Evolutionary conservation across 2,888 invertebrate genomes (phyloP).

Genomic region (Panopea generosa): DNA sequence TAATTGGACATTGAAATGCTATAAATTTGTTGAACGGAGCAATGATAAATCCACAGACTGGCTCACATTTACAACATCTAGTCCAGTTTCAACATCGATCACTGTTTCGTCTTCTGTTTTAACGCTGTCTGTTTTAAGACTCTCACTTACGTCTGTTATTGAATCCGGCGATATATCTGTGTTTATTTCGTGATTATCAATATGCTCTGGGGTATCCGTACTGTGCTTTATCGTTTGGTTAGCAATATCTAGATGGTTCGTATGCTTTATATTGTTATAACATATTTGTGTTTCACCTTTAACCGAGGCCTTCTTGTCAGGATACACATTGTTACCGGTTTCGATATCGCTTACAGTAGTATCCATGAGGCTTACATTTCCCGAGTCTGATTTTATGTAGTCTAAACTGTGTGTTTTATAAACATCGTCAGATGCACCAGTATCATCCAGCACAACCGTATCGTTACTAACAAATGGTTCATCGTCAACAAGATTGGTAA

Average conservation of each 20-base stretch:
- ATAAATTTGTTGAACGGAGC: slow-evolving; percentile 38
- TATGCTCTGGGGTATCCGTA: too few species aligned
- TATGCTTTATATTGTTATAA: too few species aligned
- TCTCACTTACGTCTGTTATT: slow-evolving; percentile 55
- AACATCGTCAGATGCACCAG: background rate
- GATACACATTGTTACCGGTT: background rate
- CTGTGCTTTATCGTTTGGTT: too few species aligned
- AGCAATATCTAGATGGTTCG: too few species aligned
- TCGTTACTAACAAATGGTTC: too few species aligned
- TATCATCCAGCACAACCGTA: background rate
- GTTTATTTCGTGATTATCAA: background rate
- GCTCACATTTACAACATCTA: slow-evolving; percentile 21
- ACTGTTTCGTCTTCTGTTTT: slow-evolving; percentile 43
- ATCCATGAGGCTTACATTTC: slow-evolving; percentile 49
- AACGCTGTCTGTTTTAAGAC: slow-evolving; percentile 52
- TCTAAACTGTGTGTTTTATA: slow-evolving; percentile 11
- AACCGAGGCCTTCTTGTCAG: too few species aligned
- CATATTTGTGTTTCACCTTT: too few species aligned
- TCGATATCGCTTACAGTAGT: background rate
- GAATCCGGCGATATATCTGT: slow-evolving; percentile 55
- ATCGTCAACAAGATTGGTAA: too few species aligned
- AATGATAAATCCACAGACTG: slow-evolving; percentile 26
- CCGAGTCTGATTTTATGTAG: slow-evolving; percentile 39
- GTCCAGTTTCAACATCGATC: slow-evolving; percentile 15
- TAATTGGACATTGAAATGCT: too few species aligned